phyloP scores from a whole-genome alignment of 2,797 vertebrate species.

The Mastacembelus armatus region DNA sequence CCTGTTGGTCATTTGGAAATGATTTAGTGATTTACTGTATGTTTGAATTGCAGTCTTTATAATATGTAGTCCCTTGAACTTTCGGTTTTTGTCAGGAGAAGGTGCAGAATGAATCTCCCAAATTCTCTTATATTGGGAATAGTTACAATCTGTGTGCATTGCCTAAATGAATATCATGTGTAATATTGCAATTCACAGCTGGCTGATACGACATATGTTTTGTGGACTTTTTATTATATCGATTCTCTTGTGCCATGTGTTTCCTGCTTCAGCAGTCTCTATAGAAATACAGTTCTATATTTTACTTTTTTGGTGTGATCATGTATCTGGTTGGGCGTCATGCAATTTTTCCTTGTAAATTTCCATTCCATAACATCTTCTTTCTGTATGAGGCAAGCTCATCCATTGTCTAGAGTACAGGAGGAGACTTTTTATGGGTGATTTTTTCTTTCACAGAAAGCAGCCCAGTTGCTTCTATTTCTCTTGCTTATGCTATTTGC shows the following conservation, averaged over 20 bases:
- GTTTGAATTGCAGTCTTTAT: too few relatives aligned
- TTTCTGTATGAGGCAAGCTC: neutral
- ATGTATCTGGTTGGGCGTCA: neutral
- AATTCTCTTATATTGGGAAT: neutral
- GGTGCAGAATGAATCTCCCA: neutral
- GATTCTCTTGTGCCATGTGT: neutral
- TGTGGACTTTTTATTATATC: too few relatives aligned
- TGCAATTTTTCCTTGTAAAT: neutral
- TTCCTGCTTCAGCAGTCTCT: too few relatives aligned
- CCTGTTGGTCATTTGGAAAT: too few relatives aligned
- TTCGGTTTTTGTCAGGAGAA: too few relatives aligned
- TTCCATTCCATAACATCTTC: neutral
- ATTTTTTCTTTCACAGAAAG: conserved; percentile 19
- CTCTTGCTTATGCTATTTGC: conserved; percentile 40
- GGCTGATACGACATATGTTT: too few relatives aligned
- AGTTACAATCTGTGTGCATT: too few relatives aligned
- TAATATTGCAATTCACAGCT: neutral
- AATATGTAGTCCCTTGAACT: too few relatives aligned
- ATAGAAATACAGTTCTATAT: neutral
- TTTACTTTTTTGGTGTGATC: conserved; percentile 2
- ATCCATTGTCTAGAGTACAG: neutral
- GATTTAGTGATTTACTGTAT: too few relatives aligned
- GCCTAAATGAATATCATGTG: neutral
- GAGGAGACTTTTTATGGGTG: conserved; percentile 4
- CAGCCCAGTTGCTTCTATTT: conserved; percentile 5